Evolutionary conservation across 2,797 vertebrate genomes (phyloP), one percentile per base, ranked within the genome.

Genomic region (Sebastes hubbsi): DNA sequence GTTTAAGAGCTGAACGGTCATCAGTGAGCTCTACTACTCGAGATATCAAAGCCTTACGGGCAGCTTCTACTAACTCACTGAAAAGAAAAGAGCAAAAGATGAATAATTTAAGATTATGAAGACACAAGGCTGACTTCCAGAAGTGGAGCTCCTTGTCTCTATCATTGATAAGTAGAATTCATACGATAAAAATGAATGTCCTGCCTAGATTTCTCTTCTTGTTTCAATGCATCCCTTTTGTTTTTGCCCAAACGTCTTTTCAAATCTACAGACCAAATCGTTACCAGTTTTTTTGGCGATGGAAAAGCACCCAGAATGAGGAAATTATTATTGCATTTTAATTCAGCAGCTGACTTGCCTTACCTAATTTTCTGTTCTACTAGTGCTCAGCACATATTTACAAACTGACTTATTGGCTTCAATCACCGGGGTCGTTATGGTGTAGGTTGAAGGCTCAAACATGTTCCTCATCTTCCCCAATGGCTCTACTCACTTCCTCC

Each of bases 1-100:
- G 79, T 60, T 82, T 85, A 13, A 96, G 92, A 68, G 93, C 85
- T 34, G 95, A 94, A 8, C 96, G 94, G 77, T 96, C 95, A 58
- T 94, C 96, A 25, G 94, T 96, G 89, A 97, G 87, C 88, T 97
- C 96, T 4, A 94, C 95, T 2, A 96, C 95, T 24, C 96, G 95
- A 27, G 87, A 95, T 83, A 97, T 95, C 62, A 97, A 70, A 18
- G 94, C 90, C 34, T 95, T 96, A n/a, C 96, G 95, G 46, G 95
- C 96, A 72, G 92, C 78, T 14, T 97, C 96, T 24, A 92, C 86
- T 24, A 89, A 73, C 81, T 95, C 95, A 69, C 96, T 97, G 86
- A 52, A 52, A 14, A 14, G 49, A 70, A 3, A 64, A 25, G 6
- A 32, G n/a, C 7, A 30, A 30, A n/a, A 61, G 30, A 66, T 62